Conservation (phyloP, 2,797 vertebrate species). For the Ceryle rudis region DNA sequence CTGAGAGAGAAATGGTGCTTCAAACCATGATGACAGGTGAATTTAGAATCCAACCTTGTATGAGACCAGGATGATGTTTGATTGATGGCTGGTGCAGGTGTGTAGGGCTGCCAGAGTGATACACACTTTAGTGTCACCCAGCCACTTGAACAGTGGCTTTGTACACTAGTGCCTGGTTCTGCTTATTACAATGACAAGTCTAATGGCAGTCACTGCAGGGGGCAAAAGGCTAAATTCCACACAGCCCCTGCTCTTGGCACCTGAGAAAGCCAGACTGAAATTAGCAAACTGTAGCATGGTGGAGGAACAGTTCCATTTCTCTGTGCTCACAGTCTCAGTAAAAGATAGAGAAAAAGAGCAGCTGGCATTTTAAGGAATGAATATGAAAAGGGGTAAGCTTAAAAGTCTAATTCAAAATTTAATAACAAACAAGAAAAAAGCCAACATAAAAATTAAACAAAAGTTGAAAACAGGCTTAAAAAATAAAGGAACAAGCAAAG, state of each 20-base stretch:
- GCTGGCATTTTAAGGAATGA: background rate
- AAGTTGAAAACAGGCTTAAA: conserved; percentile 57
- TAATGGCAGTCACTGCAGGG: background rate
- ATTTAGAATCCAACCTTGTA: background rate
- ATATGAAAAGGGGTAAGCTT: conserved; percentile 14
- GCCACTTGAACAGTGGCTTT: background rate
- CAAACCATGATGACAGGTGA: background rate
- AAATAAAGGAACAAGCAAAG: conserved; percentile 52
- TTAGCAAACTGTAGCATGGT: background rate
- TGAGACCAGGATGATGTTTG: too few species aligned
- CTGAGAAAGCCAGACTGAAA: background rate
- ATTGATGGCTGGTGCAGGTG: background rate
- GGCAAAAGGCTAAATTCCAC: background rate
- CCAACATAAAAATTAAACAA: conserved; percentile 42
- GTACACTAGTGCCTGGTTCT: fast-evolving
- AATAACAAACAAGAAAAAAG: conserved; percentile 20
- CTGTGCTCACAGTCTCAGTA: background rate
- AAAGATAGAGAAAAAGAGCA: background rate
- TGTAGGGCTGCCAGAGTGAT: background rate
- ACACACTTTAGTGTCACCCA: background rate
- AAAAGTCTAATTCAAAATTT: conserved; percentile 1
- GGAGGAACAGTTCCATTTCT: background rate
- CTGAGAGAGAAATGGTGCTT: background rate
- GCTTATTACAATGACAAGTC: background rate
- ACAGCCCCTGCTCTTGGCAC: background rate